Base-by-base conservation (phyloP, 1,140 invertebrate species). In the Drosophila littoralis region DNA sequence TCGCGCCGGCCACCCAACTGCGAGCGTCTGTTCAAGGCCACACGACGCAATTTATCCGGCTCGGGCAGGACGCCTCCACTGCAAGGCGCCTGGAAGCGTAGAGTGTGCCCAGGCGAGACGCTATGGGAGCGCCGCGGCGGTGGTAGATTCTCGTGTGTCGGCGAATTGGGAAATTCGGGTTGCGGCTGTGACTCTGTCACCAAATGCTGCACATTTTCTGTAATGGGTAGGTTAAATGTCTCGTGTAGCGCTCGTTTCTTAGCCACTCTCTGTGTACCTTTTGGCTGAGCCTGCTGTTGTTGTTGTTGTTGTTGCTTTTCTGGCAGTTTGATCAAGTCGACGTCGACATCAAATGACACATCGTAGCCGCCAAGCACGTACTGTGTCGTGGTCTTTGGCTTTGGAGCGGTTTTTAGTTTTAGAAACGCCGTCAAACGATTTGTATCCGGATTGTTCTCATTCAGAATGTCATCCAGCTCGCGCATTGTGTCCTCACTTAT, bases 381-480 rank as follows among this genome's bases (percentile, higher is more conserved):
- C 7, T 72, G 36, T 0, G 35, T 45, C 7, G 38, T 28, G 13
- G 7, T 13, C 8, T 33, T 17, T 13, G 60, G 40, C 17, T 46
- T 74, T 7, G 40, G 35, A 7, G 32, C 17, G 2, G 75, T 38
- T 67, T 81, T 81, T 1, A 59, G 57, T 28, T 59, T 68, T 7
- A 81, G 17, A 54, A 70, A 81, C 1, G 28, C 46, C 6, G 42
- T 71, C 1, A 74, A 15, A 7, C 60, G 64, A 28, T 61, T 42
- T 0, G 45, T 35, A 8, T 75, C 46, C 0, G 57, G 54, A 9
- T 51, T 46, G 2, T 28, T n/a, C 8, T 69, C 60, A 13, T 43
- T 66, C 9, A 81, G 58, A 22, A 81, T 60, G 6, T 73, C 61
- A 6, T 81, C 69, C 57, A 81, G 28, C 45, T 81, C 79, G 13